Conservation (phyloP, 2,888 invertebrate genomes). For the Nineta flava region DNA sequence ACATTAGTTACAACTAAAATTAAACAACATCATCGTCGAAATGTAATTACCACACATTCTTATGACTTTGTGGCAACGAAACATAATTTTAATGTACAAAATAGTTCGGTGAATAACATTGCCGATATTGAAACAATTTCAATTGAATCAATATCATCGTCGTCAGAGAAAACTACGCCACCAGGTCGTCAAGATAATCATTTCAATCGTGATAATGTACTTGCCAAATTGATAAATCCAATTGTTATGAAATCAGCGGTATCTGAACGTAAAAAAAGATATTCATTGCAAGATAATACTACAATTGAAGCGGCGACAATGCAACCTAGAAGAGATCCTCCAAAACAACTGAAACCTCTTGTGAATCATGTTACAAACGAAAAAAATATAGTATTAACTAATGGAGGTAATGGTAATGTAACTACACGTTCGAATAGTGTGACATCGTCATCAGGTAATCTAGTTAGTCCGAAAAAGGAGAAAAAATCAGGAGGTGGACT, state of each 20-base stretch:
- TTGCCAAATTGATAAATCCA: slow-evolving; percentile 20
- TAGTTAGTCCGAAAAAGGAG: slow-evolving; percentile 28
- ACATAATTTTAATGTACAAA: too few species aligned
- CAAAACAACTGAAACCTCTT: neutral
- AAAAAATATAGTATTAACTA: neutral
- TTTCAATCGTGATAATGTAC: neutral
- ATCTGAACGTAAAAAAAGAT: slow-evolving; percentile 24
- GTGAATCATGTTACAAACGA: neutral
- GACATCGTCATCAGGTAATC: slow-evolving; percentile 5
- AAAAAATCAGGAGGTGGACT: slow-evolving; percentile 52
- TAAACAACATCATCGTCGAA: neutral
- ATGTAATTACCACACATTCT: neutral
- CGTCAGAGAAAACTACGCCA: neutral
- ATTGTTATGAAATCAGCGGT: slow-evolving; percentile 30
- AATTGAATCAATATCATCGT: neutral
- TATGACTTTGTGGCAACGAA: neutral
- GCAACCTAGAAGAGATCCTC: slow-evolving; percentile 5
- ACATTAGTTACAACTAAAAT: slow-evolving; percentile 11
- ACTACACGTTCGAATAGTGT: neutral
- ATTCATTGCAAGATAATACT: slow-evolving; percentile 12
- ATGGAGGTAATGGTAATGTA: neutral
- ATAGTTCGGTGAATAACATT: neutral
- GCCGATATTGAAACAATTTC: neutral
- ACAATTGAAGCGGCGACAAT: slow-evolving; percentile 12
- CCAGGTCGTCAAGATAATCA: neutral